phyloP scores from a whole-genome alignment of 2,888 invertebrate genomes.

The Salticus scenicus region DNA sequence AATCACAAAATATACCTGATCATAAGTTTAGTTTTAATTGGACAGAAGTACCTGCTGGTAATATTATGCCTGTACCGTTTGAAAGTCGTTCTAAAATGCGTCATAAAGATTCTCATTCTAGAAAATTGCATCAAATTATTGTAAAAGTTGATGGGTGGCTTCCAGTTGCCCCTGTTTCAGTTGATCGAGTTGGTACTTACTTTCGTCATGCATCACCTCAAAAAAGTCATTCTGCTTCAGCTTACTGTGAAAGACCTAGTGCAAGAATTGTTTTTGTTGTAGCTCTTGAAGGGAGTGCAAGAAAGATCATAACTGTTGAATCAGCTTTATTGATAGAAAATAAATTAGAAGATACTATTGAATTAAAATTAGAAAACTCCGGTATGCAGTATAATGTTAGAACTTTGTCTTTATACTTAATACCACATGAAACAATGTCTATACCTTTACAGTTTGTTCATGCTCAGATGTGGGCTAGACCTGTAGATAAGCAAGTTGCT shows the following conservation, averaged over 20 bases:
- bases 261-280: slow-evolving; percentile 94
- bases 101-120: slow-evolving; percentile 83
- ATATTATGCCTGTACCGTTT: slow-evolving; percentile 90
- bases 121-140: slow-evolving; percentile 89
- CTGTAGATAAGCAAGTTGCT: slow-evolving; percentile 78
- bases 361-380: slow-evolving; percentile 82
- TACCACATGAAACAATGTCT: slow-evolving; percentile 79
- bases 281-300: slow-evolving; percentile 92
- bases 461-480: slow-evolving; percentile 85
- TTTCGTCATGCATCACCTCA: slow-evolving; percentile 80
- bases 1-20: slow-evolving; percentile 21
- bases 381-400: slow-evolving; percentile 64
- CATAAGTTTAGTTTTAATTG: slow-evolving; percentile 78
- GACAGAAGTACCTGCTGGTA: slow-evolving; percentile 84
- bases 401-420: slow-evolving; percentile 60
- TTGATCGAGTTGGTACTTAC: slow-evolving; percentile 96
- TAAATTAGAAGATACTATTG: slow-evolving; percentile 83
- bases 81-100: slow-evolving; percentile 81
- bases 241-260: slow-evolving; percentile 76
- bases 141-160: slow-evolving; percentile 94
- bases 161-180: slow-evolving; percentile 89
- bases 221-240: slow-evolving; percentile 62
- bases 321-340: slow-evolving; percentile 91
- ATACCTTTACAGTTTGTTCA: slow-evolving; percentile 86
- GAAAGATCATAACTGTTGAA: slow-evolving; percentile 92